Conservation (phyloP, 2,888 invertebrate genomes). For the Meta bourneti region DNA sequence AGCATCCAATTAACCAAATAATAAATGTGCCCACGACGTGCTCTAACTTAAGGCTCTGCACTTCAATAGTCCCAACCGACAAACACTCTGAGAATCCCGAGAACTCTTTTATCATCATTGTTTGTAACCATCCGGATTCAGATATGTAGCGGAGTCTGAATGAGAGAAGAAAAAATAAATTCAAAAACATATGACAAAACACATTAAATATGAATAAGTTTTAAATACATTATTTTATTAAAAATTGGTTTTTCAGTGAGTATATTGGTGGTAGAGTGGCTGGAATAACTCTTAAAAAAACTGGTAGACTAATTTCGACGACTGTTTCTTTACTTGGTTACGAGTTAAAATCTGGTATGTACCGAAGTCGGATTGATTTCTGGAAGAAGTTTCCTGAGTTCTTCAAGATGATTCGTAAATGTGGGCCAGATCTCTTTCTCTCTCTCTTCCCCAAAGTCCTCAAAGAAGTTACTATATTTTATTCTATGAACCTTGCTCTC, state of each 20-base stretch:
- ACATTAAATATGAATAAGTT: neutral
- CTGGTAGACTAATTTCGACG: no score
- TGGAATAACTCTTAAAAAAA: no score
- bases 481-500: no score
- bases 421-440: no score
- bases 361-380: no score
- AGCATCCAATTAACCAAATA: constrained; percentile 31
- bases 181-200: neutral
- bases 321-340: no score
- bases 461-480: no score
- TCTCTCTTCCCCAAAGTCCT: no score
- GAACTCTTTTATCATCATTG: constrained; percentile 40
- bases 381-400: no score
- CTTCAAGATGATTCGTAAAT: no score
- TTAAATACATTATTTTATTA: neutral
- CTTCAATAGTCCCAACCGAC: neutral
- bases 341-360: no score
- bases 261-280: neutral
- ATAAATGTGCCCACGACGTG: constrained; percentile 41
- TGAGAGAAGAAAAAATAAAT: neutral
- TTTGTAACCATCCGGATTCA: constrained; percentile 51
- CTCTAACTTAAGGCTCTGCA: constrained; percentile 26
- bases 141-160: constrained; percentile 25
- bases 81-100: constrained; percentile 31
- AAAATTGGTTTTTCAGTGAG: neutral